These are phyloP conservation scores for Tinea semifulvella DNA, from an alignment of 2,888 invertebrate genomes.

Conservation along the genomic window DNA sequence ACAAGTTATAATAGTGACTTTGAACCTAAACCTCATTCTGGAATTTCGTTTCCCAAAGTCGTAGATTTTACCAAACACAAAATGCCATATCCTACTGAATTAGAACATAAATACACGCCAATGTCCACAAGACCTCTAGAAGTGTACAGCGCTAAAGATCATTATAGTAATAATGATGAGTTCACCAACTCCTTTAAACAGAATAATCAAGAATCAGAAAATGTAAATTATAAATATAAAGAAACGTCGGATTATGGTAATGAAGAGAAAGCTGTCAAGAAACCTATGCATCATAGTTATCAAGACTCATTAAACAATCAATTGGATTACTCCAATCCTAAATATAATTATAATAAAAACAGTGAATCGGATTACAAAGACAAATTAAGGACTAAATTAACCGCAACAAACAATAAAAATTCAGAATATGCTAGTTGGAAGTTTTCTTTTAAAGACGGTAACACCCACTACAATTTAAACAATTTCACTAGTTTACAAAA, in stretches of 20 bases:
- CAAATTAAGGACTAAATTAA: conserved; percentile 35
- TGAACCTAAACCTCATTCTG: conserved; percentile 15
- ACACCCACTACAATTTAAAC: conserved; percentile 42
- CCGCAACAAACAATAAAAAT: conserved; percentile 25
- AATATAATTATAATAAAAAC: conserved; percentile 28
- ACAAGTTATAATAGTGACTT: conserved; percentile 23
- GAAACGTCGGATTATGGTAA: conserved; percentile 2
- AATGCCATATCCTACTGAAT: conserved; percentile 37
- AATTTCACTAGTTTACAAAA: conserved; percentile 1
- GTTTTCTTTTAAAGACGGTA: conserved; percentile 40
- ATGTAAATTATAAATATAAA: conserved; percentile 18
- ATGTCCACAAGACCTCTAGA: conserved; percentile 25
- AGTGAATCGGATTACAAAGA: conserved; percentile 31
- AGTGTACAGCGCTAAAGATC: conserved; percentile 7
- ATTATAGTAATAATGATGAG: conserved; percentile 14
- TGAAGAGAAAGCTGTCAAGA: neutral
- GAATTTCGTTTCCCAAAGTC: conserved; percentile 37
- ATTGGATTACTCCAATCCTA: conserved; percentile 23
- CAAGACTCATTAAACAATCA: conserved; percentile 7
- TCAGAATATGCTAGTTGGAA: conserved; percentile 35
- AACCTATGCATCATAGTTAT: conserved; percentile 1
- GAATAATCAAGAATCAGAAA: conserved; percentile 27
- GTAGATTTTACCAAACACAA: conserved; percentile 49
- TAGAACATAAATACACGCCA: conserved; percentile 33
- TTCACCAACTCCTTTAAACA: conserved; percentile 23